These are phyloP conservation scores for Buteo buteo DNA, from an alignment of 2,113 vertebrate species.

Conservation along the genomic window DNA sequence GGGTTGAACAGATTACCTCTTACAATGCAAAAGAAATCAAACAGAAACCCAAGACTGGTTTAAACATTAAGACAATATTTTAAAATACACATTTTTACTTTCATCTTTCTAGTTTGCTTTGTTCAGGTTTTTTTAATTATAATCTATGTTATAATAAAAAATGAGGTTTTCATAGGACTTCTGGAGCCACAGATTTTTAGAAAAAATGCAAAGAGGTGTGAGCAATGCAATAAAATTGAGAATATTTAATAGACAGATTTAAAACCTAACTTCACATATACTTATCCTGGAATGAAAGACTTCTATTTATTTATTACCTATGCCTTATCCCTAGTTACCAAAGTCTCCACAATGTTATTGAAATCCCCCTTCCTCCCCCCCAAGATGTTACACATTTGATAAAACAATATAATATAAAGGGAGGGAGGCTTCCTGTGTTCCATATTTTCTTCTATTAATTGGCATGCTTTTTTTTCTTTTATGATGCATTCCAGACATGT, in stretches of 20 bases:
- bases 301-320: not conserved
- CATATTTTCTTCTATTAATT: not conserved
- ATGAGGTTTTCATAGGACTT: not conserved
- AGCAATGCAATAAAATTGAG: not conserved
- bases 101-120: not conserved
- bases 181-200: not conserved
- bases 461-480: not conserved
- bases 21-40: not conserved
- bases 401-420: not conserved
- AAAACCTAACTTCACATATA: not conserved
- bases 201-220: not conserved
- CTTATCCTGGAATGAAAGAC: not conserved
- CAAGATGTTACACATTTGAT: not conserved
- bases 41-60: not conserved
- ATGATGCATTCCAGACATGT: not conserved
- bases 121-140: not conserved
- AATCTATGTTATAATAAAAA: not conserved
- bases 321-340: not conserved
- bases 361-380: accelerated
- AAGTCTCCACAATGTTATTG: not conserved
- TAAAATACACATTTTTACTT: not conserved
- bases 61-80: not conserved
- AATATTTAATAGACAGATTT: not conserved
- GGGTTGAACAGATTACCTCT: not conserved
- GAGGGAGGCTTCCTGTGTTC: not conserved